Base-by-base conservation (phyloP, 2,888 invertebrate species). In the Drosophila incognita region DNA sequence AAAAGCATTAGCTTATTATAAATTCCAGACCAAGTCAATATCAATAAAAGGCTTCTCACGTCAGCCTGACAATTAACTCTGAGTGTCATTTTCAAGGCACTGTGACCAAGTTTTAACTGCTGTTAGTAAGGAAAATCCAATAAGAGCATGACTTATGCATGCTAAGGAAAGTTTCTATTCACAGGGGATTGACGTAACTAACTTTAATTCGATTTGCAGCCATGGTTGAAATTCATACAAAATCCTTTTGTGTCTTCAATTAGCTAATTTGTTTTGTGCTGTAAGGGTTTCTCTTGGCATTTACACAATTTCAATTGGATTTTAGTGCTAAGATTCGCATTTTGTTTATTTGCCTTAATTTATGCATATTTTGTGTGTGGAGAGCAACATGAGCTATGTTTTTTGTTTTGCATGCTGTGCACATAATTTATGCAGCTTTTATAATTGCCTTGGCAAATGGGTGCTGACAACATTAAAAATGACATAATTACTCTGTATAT, bases 61-160 rank as follows among this genome's bases (percentile, higher is more conserved):
- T 53, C 38, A 11, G 7, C 18, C 65, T 11, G n/a, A 46, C 48
- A 46, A 49, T 51, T 11, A 38, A 54, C 49, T 15, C 54, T 24
- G n/a, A 35, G 40, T 53, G 56, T 21, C 48, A 42, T 49, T 52
- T 36, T 29, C 35, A 18, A 5, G 48, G 49, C 65, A 48, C 36
- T 51, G 21, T 57, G 36, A 35, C 53, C 52, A 74, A 57, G 49
- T 66, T 74, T 60, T 31, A 49, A 42, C 31, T 60, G 27, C 59
- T 31, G 63, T 35, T 46, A 10, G 53, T 40, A 49, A 48, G 53
- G 63, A 77, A 46, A 82, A 80, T 84, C 71, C 70, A 76, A 82
- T 69, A 64, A 54, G 63, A 42, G 35, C 67, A 84, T 84, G 70
- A 84, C 74, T 89, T 87, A 80, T 84, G 80, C 82, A 83, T 77